Percentiles rank a stretch among this genome's conserved stretches.
Conservation (phyloP, 2,797 vertebrate genomes). For the Thamnophis elegans region DNA sequence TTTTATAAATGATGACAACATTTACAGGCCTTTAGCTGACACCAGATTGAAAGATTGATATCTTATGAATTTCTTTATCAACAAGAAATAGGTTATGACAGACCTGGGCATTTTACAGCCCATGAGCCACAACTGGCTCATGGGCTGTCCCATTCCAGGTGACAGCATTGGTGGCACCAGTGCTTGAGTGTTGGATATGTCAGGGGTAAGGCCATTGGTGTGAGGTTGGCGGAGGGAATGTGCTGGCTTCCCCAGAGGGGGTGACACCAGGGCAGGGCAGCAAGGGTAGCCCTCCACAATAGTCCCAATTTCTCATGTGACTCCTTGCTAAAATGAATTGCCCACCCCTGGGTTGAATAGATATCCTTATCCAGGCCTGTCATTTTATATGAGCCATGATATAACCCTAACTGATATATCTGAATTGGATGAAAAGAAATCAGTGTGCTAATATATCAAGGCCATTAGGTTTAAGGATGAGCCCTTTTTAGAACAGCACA, state of each 20-base stretch:
- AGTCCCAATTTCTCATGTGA: neutral
- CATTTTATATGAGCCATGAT: neutral
- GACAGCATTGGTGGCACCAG: neutral
- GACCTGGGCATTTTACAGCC: neutral
- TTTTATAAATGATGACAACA: neutral
- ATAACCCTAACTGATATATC: no score
- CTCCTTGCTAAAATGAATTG: neutral
- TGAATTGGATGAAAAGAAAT: neutral
- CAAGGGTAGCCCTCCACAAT: neutral
- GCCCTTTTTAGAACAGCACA: neutral
- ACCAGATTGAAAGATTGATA: neutral
- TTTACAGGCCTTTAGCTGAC: neutral
- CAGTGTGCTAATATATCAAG: neutral
- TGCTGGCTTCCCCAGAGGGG: neutral
- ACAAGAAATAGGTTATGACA: neutral
- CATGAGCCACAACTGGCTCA: neutral
- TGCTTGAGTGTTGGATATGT: neutral
- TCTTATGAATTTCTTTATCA: neutral
- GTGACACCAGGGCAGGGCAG: neutral
- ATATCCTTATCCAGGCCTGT: neutral
- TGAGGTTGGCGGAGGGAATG: neutral
- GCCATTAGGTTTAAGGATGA: neutral
- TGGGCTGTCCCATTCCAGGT: neutral
- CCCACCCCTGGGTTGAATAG: neutral
- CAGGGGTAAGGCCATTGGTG: neutral